Base-by-base conservation (phyloP, 1,140 invertebrate genomes). In the Ceratosolen solmsi region DNA sequence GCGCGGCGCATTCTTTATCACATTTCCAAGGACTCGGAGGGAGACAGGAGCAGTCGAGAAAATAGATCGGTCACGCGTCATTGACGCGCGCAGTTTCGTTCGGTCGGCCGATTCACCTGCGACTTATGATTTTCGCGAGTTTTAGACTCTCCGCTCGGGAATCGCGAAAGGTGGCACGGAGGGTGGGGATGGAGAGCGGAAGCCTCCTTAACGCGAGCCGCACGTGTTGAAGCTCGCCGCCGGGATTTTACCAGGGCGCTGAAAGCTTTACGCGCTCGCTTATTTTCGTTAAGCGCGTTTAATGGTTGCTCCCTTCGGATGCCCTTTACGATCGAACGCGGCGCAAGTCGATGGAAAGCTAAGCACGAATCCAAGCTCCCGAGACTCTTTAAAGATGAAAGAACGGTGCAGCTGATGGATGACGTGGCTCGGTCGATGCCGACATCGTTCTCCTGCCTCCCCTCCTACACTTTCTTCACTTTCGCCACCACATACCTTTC, bases 211-310 rank as follows among this genome's bases (percentile, higher is more conserved):
- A n/a, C n/a, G n/a, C n/a, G n/a, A 25, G 3, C 9, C 22, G 54
- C n/a, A 5, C 4, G 54, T 25, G 15, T 25, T 5, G 9, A 5
- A 22, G 54, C n/a, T 60, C 76, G 51, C 5, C 56, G 20, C 15
- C 27, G 25, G 33, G 22, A 56, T 82, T 82, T 78, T 65, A 82
- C 36, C 36, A 72, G 84, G 71, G 41, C 84, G 85, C 74, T 88
- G 87, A 89, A 89, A 88, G 88, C 80, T 88, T 87, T 71, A 85
- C 86, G n/a, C n/a, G 85, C 85, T 86, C 86, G 88, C 88, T 89
- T 88, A 88, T 88, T 88, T 88, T 84, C 86, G 87, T 87, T 88
- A 87, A 86, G 86, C 46, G 79, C 72, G 46, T 81, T 82, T 58
- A 46, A 25, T 33, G 85, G 27, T 13, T 25, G 20, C 15, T 41